Percentiles rank a stretch among this genome's conserved stretches.
phyloP scores from a whole-genome alignment of 2,113 vertebrate genomes.

The Hippopotamus amphibius region DNA sequence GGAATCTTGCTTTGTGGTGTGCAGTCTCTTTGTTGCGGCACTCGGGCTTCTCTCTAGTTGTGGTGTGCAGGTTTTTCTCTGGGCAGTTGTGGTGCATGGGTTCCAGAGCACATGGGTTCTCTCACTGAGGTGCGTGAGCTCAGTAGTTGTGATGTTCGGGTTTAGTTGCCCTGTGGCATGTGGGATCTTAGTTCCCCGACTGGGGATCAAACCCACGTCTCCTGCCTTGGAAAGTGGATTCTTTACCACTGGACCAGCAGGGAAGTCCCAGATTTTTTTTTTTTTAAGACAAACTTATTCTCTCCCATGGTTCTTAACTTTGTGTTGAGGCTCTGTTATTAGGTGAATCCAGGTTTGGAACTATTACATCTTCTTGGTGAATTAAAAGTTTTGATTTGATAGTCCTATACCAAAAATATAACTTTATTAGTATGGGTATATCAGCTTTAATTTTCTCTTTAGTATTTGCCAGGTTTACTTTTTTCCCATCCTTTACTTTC shows the following conservation, averaged over 20 bases:
- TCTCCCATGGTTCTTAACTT: background rate
- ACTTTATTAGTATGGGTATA: background rate
- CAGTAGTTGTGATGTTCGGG: no score
- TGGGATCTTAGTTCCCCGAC: background rate
- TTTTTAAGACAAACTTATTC: background rate
- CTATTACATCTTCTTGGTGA: background rate
- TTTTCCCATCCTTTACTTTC: background rate
- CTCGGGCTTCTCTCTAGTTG: no score
- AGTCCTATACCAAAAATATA: background rate
- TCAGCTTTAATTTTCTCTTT: background rate
- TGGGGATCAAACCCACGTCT: background rate
- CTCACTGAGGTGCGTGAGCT: no score
- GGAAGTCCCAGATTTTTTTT: background rate
- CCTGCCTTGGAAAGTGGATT: background rate
- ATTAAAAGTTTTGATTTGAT: background rate
- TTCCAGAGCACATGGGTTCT: no score
- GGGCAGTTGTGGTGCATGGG: no score
- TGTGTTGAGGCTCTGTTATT: background rate
- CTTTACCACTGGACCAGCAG: background rate
- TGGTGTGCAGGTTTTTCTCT: no score
- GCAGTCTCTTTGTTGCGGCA: no score
- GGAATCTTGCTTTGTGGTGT: no score
- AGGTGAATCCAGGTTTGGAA: background rate
- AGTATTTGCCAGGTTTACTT: background rate
- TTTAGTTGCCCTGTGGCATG: background rate